Evolutionary conservation across 1,140 invertebrate species (phyloP), one percentile per base, ranked within the genome.

Genomic region (Aplysia californica): DNA sequence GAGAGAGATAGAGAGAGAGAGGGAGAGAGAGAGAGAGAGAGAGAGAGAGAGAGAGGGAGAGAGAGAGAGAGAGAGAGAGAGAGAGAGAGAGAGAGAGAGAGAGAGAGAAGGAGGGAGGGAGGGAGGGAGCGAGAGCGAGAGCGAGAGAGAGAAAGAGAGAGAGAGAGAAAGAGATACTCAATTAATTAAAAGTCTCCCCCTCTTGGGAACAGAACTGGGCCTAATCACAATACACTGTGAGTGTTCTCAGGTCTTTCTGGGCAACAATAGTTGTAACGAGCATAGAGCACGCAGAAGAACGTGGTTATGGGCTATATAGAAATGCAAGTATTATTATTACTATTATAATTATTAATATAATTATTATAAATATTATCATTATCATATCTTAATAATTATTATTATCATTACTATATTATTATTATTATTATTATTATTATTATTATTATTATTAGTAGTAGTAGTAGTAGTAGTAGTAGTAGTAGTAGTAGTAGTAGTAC

Each of bases 401-500:
- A 61, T 61, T 18, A 61, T 61, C 6, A 29, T 61, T 18, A 61
- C 26, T 18, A 61, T 61, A 61, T 6, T 61, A 61, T 10, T 61
- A 29, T 10, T 61, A 29, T 10, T 61, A 29, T 10, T 61, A 61
- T 10, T 61, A 29, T 10, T 61, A 61, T 10, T 61, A 61, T 10
- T 61, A 61, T 10, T 61, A 61, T 10, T 61, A 26, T 10, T 61
- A 26, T 10, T 61, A 31, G 26, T 61, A 26, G 58, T 61, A 31
- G 26, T 61, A 26, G 58, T 61, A 61, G 26, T 61, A 61, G 26
- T 61, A 61, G 58, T 61, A 61, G 58, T 61, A 61, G 26, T 61
- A 29, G 26, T 61, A 61, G 26, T 61, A 61, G 26, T 61, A 61
- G 58, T 61, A 61, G 58, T 61, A 29, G 26, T 61, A 29, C 6